Evolutionary conservation across 2,797 vertebrate species (phyloP).

Genomic region (Lutra lutra): DNA sequence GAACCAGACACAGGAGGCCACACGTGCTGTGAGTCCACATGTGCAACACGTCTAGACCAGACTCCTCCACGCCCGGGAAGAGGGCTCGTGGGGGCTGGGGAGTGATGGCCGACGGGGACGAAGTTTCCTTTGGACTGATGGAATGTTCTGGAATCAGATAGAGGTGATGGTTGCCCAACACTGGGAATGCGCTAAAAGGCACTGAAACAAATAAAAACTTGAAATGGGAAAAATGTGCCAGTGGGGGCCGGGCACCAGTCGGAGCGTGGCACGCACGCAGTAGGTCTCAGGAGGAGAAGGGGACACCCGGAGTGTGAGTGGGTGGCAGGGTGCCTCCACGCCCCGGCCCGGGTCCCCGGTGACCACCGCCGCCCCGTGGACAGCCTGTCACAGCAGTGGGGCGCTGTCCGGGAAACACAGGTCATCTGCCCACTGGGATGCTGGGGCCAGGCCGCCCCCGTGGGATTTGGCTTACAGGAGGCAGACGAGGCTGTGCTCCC

Average conservation of each 20-base stretch:
- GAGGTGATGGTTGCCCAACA: neutral
- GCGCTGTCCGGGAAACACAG: neutral
- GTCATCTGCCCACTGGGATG: neutral
- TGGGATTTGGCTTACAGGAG: neutral
- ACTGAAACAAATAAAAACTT: neutral
- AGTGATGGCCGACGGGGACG: neutral
- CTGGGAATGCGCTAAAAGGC: neutral
- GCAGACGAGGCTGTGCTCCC: neutral
- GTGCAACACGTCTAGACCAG: fast-evolving
- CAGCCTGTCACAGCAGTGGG: neutral
- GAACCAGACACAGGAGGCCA: neutral
- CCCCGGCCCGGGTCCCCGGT: fast-evolving
- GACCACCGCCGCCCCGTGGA: neutral
- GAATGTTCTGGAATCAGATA: neutral
- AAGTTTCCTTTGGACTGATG: neutral
- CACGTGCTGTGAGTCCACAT: fast-evolving
- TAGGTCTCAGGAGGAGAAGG: neutral
- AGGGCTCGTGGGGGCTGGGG: fast-evolving
- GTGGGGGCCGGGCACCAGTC: neutral
- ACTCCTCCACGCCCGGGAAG: neutral
- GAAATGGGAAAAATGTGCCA: neutral
- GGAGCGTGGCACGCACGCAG: fast-evolving
- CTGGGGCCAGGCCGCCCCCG: neutral
- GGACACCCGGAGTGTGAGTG: fast-evolving
- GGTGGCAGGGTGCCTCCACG: fast-evolving